A percentile compares a stretch with the other conserved stretches of the same genome.
Conservation (phyloP, 2,888 invertebrate species). For the Chrysodeixis includens region DNA sequence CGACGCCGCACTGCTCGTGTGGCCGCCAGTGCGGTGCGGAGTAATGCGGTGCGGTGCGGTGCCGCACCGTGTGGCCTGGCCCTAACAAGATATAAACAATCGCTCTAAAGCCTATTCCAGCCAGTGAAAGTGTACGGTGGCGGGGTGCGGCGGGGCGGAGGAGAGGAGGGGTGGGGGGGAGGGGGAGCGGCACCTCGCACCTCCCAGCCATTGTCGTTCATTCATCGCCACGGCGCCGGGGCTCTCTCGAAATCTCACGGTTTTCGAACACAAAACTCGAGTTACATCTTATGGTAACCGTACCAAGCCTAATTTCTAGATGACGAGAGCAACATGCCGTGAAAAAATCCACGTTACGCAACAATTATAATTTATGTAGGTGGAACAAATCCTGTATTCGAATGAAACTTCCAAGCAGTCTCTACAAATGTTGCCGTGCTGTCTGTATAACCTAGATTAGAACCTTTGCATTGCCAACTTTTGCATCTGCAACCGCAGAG, state of each 20-base stretch:
- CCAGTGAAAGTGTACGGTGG: conserved; percentile 61
- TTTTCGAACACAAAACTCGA: conserved; percentile 48
- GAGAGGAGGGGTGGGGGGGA: neutral
- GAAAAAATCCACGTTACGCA: conserved; percentile 22
- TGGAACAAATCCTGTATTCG: neutral
- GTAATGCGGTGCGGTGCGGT: no score
- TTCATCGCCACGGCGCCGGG: conserved; percentile 43
- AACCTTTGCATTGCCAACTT: conserved; percentile 53
- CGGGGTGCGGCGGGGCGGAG: conserved; percentile 12
- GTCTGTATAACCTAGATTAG: conserved; percentile 47
- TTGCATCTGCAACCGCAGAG: conserved; percentile 47
- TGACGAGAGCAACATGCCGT: conserved; percentile 10
- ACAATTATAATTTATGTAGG: conserved; percentile 13
- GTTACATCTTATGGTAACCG: conserved; percentile 22
- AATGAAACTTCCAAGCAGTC: neutral
- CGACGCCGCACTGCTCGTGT: no score
- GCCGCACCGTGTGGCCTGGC: no score
- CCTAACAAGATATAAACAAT: conserved; percentile 68
- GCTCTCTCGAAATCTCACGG: conserved; percentile 53
- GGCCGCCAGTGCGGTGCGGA: no score
- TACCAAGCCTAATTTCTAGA: conserved; percentile 21
- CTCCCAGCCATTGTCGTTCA: conserved; percentile 48
- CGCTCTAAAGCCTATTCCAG: conserved; percentile 57
- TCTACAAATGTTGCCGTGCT: neutral
- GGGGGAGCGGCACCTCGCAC: conserved; percentile 27